These are phyloP conservation scores for Drosophila melanocephala DNA, from an alignment of 2,888 invertebrate species.

Conservation along the genomic window DNA sequence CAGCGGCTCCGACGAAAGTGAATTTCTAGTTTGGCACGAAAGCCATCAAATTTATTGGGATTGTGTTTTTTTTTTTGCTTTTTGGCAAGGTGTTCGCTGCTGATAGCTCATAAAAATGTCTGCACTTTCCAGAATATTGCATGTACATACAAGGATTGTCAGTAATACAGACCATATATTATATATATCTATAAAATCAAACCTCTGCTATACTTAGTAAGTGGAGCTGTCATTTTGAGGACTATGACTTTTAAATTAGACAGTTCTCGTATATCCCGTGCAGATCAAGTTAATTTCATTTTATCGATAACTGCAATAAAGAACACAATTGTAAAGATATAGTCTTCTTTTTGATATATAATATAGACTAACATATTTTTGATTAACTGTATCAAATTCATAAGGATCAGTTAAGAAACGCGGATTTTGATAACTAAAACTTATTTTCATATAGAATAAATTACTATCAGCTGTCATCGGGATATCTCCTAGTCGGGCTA, in stretches of 20 bases:
- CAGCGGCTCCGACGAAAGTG: constrained; percentile 59
- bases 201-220: not conserved
- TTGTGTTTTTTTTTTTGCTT: constrained; percentile 15
- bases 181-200: not conserved
- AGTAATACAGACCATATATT: constrained; percentile 1
- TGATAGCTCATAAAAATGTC: constrained; percentile 37
- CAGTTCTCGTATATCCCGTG: not conserved
- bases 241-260: not conserved
- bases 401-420: not conserved
- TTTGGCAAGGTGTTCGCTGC: constrained; percentile 31
- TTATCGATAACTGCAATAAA: not conserved
- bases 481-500: not conserved
- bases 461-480: not conserved
- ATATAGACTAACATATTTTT: not conserved
- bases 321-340: not conserved
- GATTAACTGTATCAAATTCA: not conserved
- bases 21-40: constrained; percentile 65
- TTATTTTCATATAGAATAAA: not conserved
- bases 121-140: constrained; percentile 26
- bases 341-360: not conserved
- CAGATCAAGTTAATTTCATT: not conserved
- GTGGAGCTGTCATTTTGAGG: not conserved
- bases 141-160: constrained; percentile 2
- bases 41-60: constrained; percentile 54
- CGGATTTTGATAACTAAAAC: not conserved